Evolutionary conservation across 2,113 vertebrate genomes (phyloP).

Genomic region (Tor tambroides): DNA sequence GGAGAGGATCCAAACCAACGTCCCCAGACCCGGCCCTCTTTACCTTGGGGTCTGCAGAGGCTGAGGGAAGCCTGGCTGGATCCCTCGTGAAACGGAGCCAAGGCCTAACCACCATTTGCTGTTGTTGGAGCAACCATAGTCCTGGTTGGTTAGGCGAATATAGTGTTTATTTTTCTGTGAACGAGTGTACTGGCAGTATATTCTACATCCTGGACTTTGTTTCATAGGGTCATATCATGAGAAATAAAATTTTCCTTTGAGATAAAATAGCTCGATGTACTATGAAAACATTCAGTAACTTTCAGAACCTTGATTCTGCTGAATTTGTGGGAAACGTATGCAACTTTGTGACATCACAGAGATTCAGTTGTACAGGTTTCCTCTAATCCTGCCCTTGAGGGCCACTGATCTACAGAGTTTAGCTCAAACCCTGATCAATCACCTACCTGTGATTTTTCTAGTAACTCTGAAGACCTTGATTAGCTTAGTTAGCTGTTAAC

Average conservation of each 20-base stretch:
- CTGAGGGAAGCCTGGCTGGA: conserved; percentile 13
- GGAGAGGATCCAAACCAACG: conserved; percentile 60
- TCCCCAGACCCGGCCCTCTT: conserved; percentile 28
- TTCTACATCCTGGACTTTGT: conserved; percentile 19
- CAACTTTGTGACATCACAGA: not conserved
- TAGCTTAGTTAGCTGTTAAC: not conserved
- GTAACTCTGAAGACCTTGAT: not conserved
- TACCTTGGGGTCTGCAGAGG: conserved; percentile 14
- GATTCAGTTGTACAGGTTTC: not conserved
- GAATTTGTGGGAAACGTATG: not conserved
- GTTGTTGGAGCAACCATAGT: conserved; percentile 38
- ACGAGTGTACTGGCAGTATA: conserved; percentile 33
- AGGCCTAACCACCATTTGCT: conserved; percentile 29
- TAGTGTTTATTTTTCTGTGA: conserved; percentile 50
- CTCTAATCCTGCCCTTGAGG: not conserved
- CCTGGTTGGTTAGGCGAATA: conserved; percentile 22
- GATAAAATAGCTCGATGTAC: not conserved
- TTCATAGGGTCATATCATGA: not conserved
- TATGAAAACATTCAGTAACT: conserved; percentile 11
- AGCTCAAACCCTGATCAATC: not conserved
- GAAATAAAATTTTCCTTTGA: conserved; percentile 11
- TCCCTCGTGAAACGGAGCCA: conserved; percentile 34
- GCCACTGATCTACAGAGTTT: not conserved
- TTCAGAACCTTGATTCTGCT: not conserved
- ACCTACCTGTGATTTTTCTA: not conserved